phyloP scores from a whole-genome alignment of 2,797 vertebrate genomes.

The Gallinago nigripennis region DNA sequence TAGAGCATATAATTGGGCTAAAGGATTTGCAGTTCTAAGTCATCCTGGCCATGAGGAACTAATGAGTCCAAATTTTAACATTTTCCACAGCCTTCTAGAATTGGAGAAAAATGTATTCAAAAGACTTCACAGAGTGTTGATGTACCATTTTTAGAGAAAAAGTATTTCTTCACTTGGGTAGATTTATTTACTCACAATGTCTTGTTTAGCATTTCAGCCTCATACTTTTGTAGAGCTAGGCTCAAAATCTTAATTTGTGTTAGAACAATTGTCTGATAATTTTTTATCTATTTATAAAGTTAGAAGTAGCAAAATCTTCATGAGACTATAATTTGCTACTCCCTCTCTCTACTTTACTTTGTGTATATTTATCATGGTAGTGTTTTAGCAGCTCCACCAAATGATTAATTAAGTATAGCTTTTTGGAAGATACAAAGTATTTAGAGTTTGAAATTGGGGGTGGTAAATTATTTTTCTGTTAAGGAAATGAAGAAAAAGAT shows the following conservation, averaged over 20 bases:
- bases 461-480: not conserved
- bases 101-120: not conserved
- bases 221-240: not conserved
- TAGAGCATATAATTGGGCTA: not conserved
- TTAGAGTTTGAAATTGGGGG: not conserved
- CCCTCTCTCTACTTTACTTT: not conserved
- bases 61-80: not conserved
- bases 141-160: not conserved
- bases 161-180: not conserved
- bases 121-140: not conserved
- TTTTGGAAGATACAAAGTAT: not conserved
- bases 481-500: not conserved
- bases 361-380: not conserved
- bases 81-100: not conserved
- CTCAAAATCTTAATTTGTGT: not conserved
- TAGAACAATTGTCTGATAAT: not conserved
- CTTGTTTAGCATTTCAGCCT: not conserved
- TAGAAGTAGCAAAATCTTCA: not conserved
- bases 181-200: not conserved
- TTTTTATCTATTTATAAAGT: not conserved
- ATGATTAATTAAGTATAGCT: not conserved
- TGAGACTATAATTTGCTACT: not conserved
- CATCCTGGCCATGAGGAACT: not conserved
- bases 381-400: not conserved
- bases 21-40: not conserved